phyloP scores from a whole-genome alignment of 2,888 invertebrate species.

The Hydropsyche betteni region DNA sequence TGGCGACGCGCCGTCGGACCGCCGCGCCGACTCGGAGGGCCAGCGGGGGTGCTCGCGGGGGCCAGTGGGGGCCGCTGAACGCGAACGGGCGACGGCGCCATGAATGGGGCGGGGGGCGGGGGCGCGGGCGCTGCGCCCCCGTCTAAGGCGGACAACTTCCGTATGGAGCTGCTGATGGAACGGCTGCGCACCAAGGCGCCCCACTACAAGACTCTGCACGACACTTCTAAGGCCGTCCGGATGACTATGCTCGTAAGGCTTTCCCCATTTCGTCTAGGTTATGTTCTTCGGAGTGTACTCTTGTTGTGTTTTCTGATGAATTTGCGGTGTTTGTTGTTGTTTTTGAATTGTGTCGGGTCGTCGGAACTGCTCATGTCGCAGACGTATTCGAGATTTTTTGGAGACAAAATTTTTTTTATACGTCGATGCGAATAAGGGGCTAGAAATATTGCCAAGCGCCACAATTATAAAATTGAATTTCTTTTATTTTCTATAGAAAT shows the following conservation, averaged over 20 bases:
- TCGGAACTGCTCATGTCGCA: too few relatives aligned
- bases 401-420: too few relatives aligned
- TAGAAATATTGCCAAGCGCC: too few relatives aligned
- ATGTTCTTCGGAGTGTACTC: not conserved
- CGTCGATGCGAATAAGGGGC: too few relatives aligned
- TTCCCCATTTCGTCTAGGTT: not conserved
- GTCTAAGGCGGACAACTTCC: constrained; percentile 56
- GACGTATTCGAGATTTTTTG: too few relatives aligned
- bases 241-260: constrained; percentile 81
- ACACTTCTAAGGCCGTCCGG: constrained; percentile 87
- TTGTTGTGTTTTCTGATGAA: not conserved
- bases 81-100: not conserved
- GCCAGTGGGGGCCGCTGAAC: too few relatives aligned
- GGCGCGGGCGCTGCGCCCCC: not conserved
- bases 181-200: constrained; percentile 85
- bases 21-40: too few relatives aligned
- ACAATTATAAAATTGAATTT: too few relatives aligned
- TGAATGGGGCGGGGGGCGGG: not conserved
- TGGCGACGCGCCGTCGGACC: too few relatives aligned
- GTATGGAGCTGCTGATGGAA: constrained; percentile 91
- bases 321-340: not conserved
- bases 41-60: too few relatives aligned
- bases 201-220: constrained; percentile 82
- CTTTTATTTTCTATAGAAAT: too few relatives aligned
- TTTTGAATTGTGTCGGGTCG: not conserved